Base-by-base conservation (phyloP, 1,140 invertebrate genomes). In the Orchestia grillus region DNA sequence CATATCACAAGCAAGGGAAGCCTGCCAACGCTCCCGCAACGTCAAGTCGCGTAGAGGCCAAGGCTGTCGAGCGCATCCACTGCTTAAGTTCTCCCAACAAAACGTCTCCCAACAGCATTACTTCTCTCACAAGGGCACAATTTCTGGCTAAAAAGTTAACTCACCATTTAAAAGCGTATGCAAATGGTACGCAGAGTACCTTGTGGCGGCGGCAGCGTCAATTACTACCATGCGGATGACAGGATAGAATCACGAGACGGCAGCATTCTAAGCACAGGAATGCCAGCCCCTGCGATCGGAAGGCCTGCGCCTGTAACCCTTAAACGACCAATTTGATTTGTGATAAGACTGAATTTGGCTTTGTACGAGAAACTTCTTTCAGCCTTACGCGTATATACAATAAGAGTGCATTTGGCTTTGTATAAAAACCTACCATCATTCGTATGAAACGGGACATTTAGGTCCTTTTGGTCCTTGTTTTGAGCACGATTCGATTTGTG, bases 1-100 rank as follows among this genome's bases (percentile, higher is more conserved):
- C 62, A 3, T 77, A 77, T 77, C 62, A 36, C 11, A 77, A 15
- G 62, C 15, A 77, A 77, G 28, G 36, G 62, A 77, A 77, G 62
- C 62, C 62, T 77, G 62, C 62, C 62, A 42, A 90, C 41, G 44
- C 3, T 41, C 1, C 92, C 92, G 47, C 92, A 94, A 44, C 92
- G 19, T 47, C 16, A 94, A 94, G 41, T 1, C 41, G 11, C 19
- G 44, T 47, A 3, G 43, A 94, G 92, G 92, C 92, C 92, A 94
- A 94, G 92, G 92, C 92, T 94, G 44, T 94, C 44, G 1, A 94
- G 43, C 44, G 11, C 92, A 45, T 45, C 92, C 92, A 94, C 44
- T 94, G 45, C 92, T 94, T 11, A n/a, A 42, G 43, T 94, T 94
- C 92, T 45, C 40, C 40, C 92, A 94, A 94, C 16, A 15, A 94